phyloP scores from a whole-genome alignment of 2,888 invertebrate species.

The Diarsia rubi region DNA sequence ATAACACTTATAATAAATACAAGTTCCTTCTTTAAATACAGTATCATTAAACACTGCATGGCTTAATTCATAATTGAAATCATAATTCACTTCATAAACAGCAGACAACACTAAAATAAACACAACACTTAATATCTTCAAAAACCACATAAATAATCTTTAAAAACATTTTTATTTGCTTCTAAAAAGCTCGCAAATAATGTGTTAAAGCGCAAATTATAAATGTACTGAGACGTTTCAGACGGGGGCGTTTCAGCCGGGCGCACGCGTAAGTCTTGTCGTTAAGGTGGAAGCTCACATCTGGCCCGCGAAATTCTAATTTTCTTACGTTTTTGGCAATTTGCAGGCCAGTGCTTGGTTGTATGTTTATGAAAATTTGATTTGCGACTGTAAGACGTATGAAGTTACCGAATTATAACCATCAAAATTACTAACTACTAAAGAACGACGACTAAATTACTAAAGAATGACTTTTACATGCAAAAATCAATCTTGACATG shows the following conservation, averaged over 20 bases:
- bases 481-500: too few relatives aligned
- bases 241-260: constrained; percentile 46
- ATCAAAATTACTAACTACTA: too few relatives aligned
- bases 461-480: too few relatives aligned
- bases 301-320: too few relatives aligned
- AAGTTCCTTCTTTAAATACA: background rate
- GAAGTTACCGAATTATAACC: too few relatives aligned
- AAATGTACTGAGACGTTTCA: constrained; percentile 44
- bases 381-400: too few relatives aligned
- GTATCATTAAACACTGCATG: background rate
- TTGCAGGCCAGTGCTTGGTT: too few relatives aligned
- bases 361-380: too few relatives aligned
- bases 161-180: constrained; percentile 42
- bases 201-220: constrained; percentile 31
- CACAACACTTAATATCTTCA: constrained; percentile 2
- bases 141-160: constrained; percentile 1
- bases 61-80: background rate
- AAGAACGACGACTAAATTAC: too few relatives aligned
- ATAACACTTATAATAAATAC: background rate
- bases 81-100: background rate
- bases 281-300: too few relatives aligned
- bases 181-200: constrained; percentile 33
- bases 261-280: constrained; percentile 40
- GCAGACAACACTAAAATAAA: constrained; percentile 16
- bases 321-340: too few relatives aligned